phyloP scores from a whole-genome alignment of 2,113 vertebrate genomes.

The Lamprologus sp. region DNA sequence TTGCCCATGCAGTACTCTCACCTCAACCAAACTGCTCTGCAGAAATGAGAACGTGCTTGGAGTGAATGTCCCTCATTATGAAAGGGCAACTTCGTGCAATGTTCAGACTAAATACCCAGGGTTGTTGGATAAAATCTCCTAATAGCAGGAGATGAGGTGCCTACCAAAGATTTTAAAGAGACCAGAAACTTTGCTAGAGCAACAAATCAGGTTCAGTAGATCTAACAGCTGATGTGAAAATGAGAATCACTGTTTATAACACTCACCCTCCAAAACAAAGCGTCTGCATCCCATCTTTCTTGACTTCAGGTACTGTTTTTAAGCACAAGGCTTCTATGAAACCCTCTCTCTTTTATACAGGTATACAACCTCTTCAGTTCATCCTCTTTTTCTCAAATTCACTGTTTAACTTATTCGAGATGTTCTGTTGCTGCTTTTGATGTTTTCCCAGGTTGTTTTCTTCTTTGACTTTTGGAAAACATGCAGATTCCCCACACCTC shows the following conservation, averaged over 20 bases:
- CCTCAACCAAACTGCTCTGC: background rate
- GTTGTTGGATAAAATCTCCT: background rate
- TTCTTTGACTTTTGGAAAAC: background rate
- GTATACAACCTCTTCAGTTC: background rate
- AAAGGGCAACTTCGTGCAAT: background rate
- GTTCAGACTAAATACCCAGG: background rate
- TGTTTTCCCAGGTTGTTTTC: background rate
- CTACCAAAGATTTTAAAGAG: background rate
- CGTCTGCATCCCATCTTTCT: background rate
- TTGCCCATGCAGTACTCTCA: background rate
- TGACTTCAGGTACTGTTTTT: background rate
- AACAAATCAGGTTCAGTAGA: background rate
- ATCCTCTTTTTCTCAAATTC: background rate
- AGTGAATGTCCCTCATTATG: background rate
- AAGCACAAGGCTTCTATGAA: background rate
- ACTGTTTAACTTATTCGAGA: background rate
- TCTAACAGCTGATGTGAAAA: background rate
- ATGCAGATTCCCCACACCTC: background rate
- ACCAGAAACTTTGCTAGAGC: background rate
- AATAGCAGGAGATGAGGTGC: background rate
- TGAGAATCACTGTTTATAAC: background rate
- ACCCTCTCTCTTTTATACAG: background rate
- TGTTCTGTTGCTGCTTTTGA: background rate
- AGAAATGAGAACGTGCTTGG: background rate
- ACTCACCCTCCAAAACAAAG: background rate